A percentile compares a stretch with the other conserved stretches of the same genome.
phyloP scores from a whole-genome alignment of 2,888 invertebrate species.

The Tiliacea aurago region DNA sequence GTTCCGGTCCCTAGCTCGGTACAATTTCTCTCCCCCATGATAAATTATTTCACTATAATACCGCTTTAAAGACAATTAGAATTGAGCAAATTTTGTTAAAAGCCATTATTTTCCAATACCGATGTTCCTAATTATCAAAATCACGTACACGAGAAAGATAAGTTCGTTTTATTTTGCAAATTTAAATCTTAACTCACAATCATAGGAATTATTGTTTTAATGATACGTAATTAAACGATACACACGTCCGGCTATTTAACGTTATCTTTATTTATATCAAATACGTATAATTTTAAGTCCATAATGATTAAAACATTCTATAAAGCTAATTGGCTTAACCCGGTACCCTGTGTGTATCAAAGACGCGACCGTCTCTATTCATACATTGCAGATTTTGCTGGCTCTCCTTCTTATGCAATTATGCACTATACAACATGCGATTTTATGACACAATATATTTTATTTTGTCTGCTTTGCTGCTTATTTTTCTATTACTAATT shows the following conservation, averaged over 20 bases:
- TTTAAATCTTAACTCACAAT: slow-evolving; percentile 26
- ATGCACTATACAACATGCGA: slow-evolving; percentile 9
- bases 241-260: slow-evolving; percentile 50
- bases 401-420: slow-evolving; percentile 17
- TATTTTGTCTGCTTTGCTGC: not conserved
- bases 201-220: slow-evolving; percentile 9
- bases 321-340: slow-evolving; percentile 48
- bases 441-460: not conserved
- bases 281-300: slow-evolving; percentile 43
- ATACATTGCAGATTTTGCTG: slow-evolving; percentile 6
- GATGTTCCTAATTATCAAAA: slow-evolving; percentile 16
- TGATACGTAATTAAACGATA: slow-evolving; percentile 47
- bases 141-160: slow-evolving; percentile 36
- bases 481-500: not conserved
- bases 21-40: slow-evolving; percentile 46
- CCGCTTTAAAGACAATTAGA: slow-evolving; percentile 55
- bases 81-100: slow-evolving; percentile 36
- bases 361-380: slow-evolving; percentile 15
- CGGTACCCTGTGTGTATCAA: slow-evolving; percentile 36
- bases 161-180: slow-evolving; percentile 22
- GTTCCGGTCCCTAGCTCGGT: slow-evolving; percentile 21
- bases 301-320: slow-evolving; percentile 54
- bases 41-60: slow-evolving; percentile 55
- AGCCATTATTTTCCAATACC: slow-evolving; percentile 13
- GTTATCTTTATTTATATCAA: slow-evolving; percentile 54